Evolutionary conservation across 1,140 invertebrate species (phyloP), one percentile per base, ranked within the genome.

Genomic region (Leptonema lineaticorne): DNA sequence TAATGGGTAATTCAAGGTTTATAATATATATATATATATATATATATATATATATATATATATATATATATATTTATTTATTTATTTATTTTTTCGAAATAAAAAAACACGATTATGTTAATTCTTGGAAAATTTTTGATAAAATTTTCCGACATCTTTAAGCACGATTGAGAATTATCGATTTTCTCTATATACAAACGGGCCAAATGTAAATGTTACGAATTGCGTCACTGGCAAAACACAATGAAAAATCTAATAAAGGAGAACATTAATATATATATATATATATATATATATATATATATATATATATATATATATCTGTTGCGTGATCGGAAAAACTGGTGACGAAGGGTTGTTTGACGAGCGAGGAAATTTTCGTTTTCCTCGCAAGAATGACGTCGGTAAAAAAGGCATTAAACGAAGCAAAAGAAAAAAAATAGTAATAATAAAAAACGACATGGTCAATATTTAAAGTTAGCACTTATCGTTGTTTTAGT

Each of bases 381-480:
- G 37, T n/a, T 45, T n/a, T n/a, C 16, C 14, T 14, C 14, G 4
- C 14, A 45, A 45, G 16, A 45, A 45, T 7, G 16, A 45, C 11
- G 11, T 33, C 29, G 29, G 29, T n/a, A n/a, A n/a, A n/a, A n/a
- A n/a, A n/a, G n/a, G n/a, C n/a, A n/a, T n/a, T n/a, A n/a, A n/a
- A n/a, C n/a, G 11, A 41, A 5, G 37, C 16, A 3, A 41, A 41
- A 9, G 37, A 41, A 41, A 41, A 48, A 53, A 53, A 53, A 26
- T 26, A 53, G 24, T 24, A 9, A 26, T 14, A 22, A 24, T n/a
- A n/a, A n/a, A n/a, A n/a, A n/a, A 24, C 50, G 8, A 53, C 24
- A 53, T 20, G 50, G 50, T 53, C 50, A 53, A 53, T 53, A 53
- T 53, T 53, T 53, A 41, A 2, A 53, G 22, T 53, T 53, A 24